Percentiles rank a stretch among this genome's conserved stretches.
Evolutionary conservation across 2,113 vertebrate genomes (phyloP).

Genomic region (Anser cygnoides): DNA sequence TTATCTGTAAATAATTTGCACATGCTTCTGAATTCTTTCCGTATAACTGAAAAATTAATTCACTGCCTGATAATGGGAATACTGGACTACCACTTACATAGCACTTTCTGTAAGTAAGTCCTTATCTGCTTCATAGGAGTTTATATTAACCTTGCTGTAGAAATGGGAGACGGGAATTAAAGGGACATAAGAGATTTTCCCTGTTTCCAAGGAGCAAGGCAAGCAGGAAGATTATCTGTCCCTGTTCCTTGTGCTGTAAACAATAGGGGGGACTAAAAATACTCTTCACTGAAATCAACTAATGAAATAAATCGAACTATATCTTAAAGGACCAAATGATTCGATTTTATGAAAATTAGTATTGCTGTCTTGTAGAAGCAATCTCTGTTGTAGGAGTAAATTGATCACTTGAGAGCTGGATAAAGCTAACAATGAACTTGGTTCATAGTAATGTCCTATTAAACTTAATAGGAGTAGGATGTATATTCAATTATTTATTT

Average conservation of each 20-base stretch:
- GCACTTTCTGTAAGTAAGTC: neutral
- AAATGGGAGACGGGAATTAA: neutral
- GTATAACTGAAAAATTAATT: neutral
- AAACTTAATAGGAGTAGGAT: neutral
- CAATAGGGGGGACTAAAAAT: conserved; percentile 21
- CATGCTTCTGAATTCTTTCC: neutral
- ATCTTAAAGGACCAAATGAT: neutral
- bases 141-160: neutral
- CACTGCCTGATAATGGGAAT: neutral
- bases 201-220: neutral
- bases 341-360: neutral
- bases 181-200: neutral
- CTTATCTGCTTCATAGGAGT: neutral
- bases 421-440: neutral
- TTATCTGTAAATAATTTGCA: neutral
- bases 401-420: neutral
- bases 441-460: neutral
- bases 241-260: conserved; percentile 14
- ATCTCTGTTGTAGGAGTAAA: neutral
- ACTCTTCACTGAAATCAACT: neutral
- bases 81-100: neutral
- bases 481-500: neutral
- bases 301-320: neutral
- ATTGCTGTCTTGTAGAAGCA: neutral
- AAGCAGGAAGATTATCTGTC: neutral